Evolutionary conservation across 2,888 invertebrate genomes (phyloP), one percentile per base, ranked within the genome.

Genomic region (Tinea semifulvella): DNA sequence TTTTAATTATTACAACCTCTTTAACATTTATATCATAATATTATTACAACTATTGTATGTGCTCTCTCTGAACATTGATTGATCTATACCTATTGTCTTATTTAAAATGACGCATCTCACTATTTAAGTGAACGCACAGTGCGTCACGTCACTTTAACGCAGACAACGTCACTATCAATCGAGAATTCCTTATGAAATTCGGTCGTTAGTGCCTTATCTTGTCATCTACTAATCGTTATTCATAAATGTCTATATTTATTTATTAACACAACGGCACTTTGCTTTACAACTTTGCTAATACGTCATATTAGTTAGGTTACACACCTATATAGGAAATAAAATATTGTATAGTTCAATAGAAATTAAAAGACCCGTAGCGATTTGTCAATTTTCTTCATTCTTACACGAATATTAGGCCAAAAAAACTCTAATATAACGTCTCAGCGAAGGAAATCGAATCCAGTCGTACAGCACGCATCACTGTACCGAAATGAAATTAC

Each of bases 1-100:
- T 68, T 16, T 36, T 36, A 36, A 71, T 71, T 72, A 68, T 68
- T 76, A 79, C 77, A 79, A 79, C 79, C 77, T 75, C 60, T 70
- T 72, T 18, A 22, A 74, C 69, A 61, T 69, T 66, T 66, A 72
- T 64, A 74, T 72, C 56, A 58, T 65, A 68, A 68, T 65, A 72
- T 68, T 66, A 62, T 67, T 61, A 59, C 65, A 54, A 49, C 57
- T 36, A 61, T 61, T 57, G 58, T 58, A 60, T 53, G 63, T 64
- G 58, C 63, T 71, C 71, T 73, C 68, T 73, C 68, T 68, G 65
- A 10, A 7, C 25, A 36, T 36, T 18, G 2, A 2, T 7, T 11
- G 31, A 31, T 31, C 31, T 31, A 31, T n/a, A 4, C 31, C 2
- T 7, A 6, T 31, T 31, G 31, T 11, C 31, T 31, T 14, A 2